Percentiles rank a stretch among this genome's conserved stretches.
Conservation (phyloP, 2,888 invertebrate species). For the Cephus sareptanus region DNA sequence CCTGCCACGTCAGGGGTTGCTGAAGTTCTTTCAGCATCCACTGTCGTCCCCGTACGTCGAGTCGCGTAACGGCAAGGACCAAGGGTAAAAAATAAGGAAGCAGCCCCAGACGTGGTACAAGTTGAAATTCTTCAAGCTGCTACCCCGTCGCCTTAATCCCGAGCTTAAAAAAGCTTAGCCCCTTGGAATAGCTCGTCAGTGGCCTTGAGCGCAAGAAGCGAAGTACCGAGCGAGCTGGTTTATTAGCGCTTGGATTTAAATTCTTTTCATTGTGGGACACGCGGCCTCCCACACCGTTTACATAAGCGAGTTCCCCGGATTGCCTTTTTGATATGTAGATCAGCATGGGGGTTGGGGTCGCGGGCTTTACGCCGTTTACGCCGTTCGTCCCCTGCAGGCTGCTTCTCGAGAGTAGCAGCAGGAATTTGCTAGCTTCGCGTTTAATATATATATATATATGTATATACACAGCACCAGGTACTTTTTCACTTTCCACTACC, state of each 20-base stretch:
- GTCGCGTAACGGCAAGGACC: too few species aligned
- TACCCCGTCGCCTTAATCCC: conserved; percentile 51
- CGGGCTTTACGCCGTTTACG: conserved; percentile 63
- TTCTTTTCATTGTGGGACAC: conserved; percentile 64
- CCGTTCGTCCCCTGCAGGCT: conserved; percentile 33
- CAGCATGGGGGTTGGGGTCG: conserved; percentile 42
- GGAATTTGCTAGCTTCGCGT: too few species aligned
- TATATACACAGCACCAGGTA: background rate
- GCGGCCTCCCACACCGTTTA: conserved; percentile 59
- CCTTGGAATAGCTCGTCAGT: conserved; percentile 64
- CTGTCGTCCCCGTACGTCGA: too few species aligned
- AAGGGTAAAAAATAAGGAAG: too few species aligned
- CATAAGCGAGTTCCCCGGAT: conserved; percentile 66
- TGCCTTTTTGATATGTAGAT: conserved; percentile 67
- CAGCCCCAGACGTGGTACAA: too few species aligned
- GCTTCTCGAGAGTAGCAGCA: too few species aligned
- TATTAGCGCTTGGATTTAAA: conserved; percentile 65
- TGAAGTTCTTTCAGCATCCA: too few species aligned
- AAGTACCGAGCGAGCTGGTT: conserved; percentile 51
- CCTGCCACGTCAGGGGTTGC: too few species aligned
- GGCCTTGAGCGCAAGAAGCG: conserved; percentile 30
- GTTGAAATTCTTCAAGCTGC: too few species aligned
- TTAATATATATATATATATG: too few species aligned
- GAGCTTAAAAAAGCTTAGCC: conserved; percentile 60
- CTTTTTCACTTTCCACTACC: background rate